Conservation (phyloP, 2,797 vertebrate species). For the Cetoscarus ocellatus region DNA sequence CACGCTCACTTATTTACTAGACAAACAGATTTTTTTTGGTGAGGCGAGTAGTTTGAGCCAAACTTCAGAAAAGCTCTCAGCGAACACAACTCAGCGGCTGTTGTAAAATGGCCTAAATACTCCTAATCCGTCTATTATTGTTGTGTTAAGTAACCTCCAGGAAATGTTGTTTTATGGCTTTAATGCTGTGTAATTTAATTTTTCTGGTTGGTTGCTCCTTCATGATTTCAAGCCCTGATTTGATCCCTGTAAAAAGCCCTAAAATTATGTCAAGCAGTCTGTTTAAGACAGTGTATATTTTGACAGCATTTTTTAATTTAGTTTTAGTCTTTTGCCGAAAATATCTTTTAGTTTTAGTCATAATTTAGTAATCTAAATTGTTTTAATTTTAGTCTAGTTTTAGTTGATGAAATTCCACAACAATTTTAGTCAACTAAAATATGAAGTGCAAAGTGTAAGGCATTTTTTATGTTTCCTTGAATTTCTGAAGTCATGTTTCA, state of each 20-base stretch:
- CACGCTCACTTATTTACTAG: slow-evolving; percentile 55
- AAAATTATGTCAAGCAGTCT: slow-evolving; percentile 10
- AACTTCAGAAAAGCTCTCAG: not conserved
- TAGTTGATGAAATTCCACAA: no score
- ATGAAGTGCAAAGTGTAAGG: no score
- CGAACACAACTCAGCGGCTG: not conserved
- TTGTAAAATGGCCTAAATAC: not conserved
- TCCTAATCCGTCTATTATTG: not conserved
- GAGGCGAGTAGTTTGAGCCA: not conserved
- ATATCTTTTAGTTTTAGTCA: no score
- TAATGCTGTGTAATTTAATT: no score
- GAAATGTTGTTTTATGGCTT: not conserved
- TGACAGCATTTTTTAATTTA: no score
- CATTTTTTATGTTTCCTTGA: no score
- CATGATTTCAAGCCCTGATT: not conserved
- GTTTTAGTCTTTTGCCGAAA: no score
- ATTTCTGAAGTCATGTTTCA: no score
- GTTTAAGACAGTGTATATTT: no score
- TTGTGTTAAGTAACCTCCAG: not conserved
- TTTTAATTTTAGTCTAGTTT: no score
- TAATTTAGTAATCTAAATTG: no score
- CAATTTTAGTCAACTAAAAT: no score
- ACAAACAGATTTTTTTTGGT: slow-evolving; percentile 31
- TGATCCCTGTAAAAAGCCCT: not conserved
- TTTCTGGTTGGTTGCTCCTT: not conserved